Evolutionary conservation across 2,113 vertebrate genomes (phyloP), one percentile per base, ranked within the genome.

Genomic region (Oncorhynchus clarkii): DNA sequence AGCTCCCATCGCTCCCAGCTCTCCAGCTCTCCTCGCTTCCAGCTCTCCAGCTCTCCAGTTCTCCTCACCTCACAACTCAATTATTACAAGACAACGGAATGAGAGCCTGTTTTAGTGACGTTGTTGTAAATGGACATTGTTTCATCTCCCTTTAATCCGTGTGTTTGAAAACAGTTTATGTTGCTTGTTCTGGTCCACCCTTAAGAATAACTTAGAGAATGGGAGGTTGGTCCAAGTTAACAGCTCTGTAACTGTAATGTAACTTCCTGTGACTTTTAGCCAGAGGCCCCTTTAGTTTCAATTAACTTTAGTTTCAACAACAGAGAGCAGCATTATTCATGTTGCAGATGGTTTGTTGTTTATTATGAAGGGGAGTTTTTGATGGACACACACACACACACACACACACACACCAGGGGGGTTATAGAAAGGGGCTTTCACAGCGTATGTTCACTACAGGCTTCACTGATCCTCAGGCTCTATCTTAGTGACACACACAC

Each of bases 361-460:
- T 34, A 34, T 34, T 6, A 6, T 5, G 31, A 34, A 34, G 5
- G 31, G 31, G 31, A 6, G 31, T 34, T 34, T 1, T 6, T 34
- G 31, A 34, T 34, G 31, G 5, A 34, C 31, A 34, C 31, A 34
- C 31, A 34, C 31, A 34, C 29, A 31, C 31, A 31, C 29, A 31
- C 29, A 31, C 29, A 31, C 31, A 31, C 31, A 31, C 31, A 31
- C 5, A 31, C 31, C 31, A 34, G 6, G 31, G 31, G 81, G 75
- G 77, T 89, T 90, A 89, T 90, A 90, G 89, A 91, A 89, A 86
- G 84, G 88, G 89, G 84, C 87, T 90, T 85, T 90, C 87, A 74
- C 83, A 86, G 85, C 88, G 86, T 90, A 90, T 92, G 90, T 88
- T 89, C 84, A 79, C 84, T 85, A 87, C 82, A 89, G 86, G 90